Evolutionary conservation across 1,140 invertebrate species (phyloP), one percentile per base, ranked within the genome.

Genomic region (Ostrea edulis): DNA sequence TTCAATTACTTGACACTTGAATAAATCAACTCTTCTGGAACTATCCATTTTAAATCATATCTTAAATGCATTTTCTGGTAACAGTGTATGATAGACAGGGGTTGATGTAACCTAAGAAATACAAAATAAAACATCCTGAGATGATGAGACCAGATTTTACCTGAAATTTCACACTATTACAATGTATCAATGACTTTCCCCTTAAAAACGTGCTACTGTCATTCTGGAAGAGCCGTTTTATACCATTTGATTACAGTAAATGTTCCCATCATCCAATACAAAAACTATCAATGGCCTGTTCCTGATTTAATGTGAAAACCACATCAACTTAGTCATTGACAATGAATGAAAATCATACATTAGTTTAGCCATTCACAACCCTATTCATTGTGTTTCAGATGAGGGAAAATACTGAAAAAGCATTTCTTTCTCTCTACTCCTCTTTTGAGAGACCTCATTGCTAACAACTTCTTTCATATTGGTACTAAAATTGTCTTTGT

Each of bases 1-100:
- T 71, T 71, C 22, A 71, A 71, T 71, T 71, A 71, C 68, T 71
- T 71, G 29, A 71, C 68, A 71, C 68, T 71, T 35, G 29, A 71
- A 71, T 35, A 14, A 29, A 22, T 71, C 25, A 14, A 25, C 29
- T 25, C 22, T 14, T 71, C 29, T 71, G 68, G 68, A 71, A 71
- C 29, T 71, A 71, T 71, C 68, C 25, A 29, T 14, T 29, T 9
- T 71, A 25, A 71, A 25, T 71, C 29, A 71, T 71, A 25, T 44
- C 35, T 22, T 62, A 20, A 62, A n/a, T 17, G 8, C 12, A 62
- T n/a, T 20, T n/a, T 62, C 25, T 71, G 25, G 68, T 71, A 71
- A 71, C 25, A 29, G 0, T 71, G 29, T 22, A 71, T 9, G 25
- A 62, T 17, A 62, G 54, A 55, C 54, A 55, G 55, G 7, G 35